phyloP scores from a whole-genome alignment of 1,140 invertebrate genomes.

The Bombus pascuorum region DNA sequence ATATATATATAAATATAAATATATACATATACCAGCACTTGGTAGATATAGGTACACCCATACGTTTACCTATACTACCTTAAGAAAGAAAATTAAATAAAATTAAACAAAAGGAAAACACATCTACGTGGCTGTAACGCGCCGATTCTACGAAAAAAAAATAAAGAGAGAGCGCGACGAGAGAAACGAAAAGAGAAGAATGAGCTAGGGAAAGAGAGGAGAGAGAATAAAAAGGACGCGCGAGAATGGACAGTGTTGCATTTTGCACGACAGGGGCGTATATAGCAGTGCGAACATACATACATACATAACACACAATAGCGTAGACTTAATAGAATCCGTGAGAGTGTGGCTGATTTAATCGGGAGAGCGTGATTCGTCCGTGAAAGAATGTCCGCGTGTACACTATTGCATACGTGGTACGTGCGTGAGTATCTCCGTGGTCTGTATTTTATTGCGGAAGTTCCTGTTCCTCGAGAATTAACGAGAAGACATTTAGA shows the following conservation, averaged over 20 bases:
- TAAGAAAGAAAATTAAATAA: constrained; percentile 27
- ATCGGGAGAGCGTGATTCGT: constrained; percentile 57
- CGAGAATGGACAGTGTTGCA: constrained; percentile 23
- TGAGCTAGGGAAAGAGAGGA: neutral
- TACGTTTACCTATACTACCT: constrained; percentile 65
- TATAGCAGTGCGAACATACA: constrained; percentile 41
- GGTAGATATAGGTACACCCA: constrained; percentile 64
- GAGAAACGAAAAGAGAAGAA: neutral
- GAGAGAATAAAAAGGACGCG: constrained; percentile 7
- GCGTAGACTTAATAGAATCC: constrained; percentile 50
- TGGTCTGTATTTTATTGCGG: constrained; percentile 76
- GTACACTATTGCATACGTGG: constrained; percentile 59
- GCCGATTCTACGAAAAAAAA: constrained; percentile 38
- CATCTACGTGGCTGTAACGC: constrained; percentile 56
- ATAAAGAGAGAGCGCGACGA: neutral
- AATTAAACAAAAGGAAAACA: constrained; percentile 22
- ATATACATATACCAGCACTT: constrained; percentile 57
- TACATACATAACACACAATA: constrained; percentile 44
- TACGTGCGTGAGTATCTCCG: constrained; percentile 61
- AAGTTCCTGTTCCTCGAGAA: constrained; percentile 80
- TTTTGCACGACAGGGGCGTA: constrained; percentile 43
- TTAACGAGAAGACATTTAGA: constrained; percentile 26
- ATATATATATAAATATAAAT: constrained; percentile 44
- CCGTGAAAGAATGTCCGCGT: constrained; percentile 61
- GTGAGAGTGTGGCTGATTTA: constrained; percentile 61